These are phyloP conservation scores for Pterobdella sp. DNA, from an alignment of 2,888 invertebrate genomes.

Conservation along the genomic window DNA sequence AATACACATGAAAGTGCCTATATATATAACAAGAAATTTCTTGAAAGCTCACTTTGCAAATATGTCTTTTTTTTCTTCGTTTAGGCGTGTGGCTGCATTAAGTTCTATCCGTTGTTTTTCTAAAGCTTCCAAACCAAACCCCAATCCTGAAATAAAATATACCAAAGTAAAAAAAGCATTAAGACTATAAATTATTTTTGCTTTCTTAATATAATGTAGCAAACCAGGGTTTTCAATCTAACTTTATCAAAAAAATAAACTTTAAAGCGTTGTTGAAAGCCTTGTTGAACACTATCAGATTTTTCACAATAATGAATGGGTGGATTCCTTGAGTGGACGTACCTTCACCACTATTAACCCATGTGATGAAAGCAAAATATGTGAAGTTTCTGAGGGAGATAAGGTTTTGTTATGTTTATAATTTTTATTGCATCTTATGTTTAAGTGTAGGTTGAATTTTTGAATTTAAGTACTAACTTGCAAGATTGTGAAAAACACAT, in stretches of 20 bases:
- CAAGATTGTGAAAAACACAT: no score
- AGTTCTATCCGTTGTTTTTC: not conserved
- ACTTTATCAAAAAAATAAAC: not conserved
- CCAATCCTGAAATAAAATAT: constrained; percentile 21
- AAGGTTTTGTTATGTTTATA: no score
- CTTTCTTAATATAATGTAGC: not conserved
- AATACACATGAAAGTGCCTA: no score
- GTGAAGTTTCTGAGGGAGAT: constrained; percentile 47
- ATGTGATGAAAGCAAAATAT: constrained; percentile 55
- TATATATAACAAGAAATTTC: no score
- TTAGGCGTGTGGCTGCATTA: not conserved
- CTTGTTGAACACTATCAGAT: constrained; percentile 52
- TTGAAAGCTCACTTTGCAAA: no score
- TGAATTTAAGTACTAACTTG: no score
- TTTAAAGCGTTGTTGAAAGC: not conserved
- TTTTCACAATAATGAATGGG: constrained; percentile 95
- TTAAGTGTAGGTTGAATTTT: no score
- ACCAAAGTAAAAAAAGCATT: constrained; percentile 19
- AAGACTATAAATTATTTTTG: not conserved
- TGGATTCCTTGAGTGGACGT: constrained; percentile 72
- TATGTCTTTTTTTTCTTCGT: not conserved
- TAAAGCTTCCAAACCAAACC: constrained; percentile 13
- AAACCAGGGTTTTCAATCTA: not conserved
- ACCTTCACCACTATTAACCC: constrained; percentile 80
- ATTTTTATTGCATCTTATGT: no score